Evolutionary conservation across 2,888 invertebrate species (phyloP), one percentile per base, ranked within the genome.

Genomic region (Mimas tiliae): DNA sequence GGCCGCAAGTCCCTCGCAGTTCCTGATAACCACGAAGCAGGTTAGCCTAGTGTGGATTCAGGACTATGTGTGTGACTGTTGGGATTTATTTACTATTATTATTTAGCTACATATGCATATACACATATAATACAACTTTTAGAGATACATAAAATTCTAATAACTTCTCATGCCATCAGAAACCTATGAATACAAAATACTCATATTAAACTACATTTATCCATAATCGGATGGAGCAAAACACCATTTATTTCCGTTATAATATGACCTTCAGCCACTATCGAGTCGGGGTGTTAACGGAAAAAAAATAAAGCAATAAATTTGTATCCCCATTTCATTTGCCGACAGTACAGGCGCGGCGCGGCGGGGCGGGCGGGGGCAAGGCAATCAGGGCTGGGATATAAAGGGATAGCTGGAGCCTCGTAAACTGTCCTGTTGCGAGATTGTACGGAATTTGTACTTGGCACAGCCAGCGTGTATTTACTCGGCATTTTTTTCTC

Each of bases 391-490:
- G 83, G 85, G 74, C 71, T 65, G 82, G 91, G 89, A 87, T 90
- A 90, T 90, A 91, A 91, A 90, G 85, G 91, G 91, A 88, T 88
- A 84, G 85, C 81, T 72, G 73, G 71, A 70, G 75, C 80, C 83
- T 89, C 91, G 87, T 91, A 91, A 91, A 91, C 82, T 89, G 87
- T 86, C 87, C 87, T 85, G 85, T 80, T 76, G 79, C 79, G 81
- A 88, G 89, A 90, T 89, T 88, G 88, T 86, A 79, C 79, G 80
- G 86, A 88, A 88, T 89, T 89, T 89, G 86, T 88, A 85, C 85
- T 75, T 78, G 74, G 48, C 48, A 47, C 65, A 48, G 42, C 38
- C 42, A 34, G 12, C 58, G 64, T 45, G 47, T 64, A 53, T 64
- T 64, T 65, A 55, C 19, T 55, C 47, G 65, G 48, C 58, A 47